Base-by-base conservation (phyloP, 2,113 vertebrate species). In the Lasiurus cinereus region DNA sequence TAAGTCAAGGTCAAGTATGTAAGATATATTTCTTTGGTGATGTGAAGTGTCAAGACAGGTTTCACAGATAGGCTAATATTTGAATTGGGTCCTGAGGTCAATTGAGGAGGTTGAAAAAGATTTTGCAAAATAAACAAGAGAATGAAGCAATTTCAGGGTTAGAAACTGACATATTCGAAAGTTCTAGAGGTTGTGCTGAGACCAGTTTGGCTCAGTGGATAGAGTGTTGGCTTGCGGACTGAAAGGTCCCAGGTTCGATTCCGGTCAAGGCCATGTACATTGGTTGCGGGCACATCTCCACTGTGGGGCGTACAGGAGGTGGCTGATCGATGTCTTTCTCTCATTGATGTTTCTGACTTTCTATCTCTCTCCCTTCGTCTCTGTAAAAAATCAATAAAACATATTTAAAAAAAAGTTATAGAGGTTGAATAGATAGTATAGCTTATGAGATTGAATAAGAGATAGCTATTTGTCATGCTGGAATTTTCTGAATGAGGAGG, bases 51-150 rank as follows among this genome's bases (percentile, higher is more conserved):
- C 56, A 62, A 73, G 29, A 11, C 11, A 74, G 76, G 29, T 18
- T 77, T 88, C 31, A 12, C 54, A 48, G 86, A 78, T 0, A 54
- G 0, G 33, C 50, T 52, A 43, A n/a, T n/a, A 39, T 90, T 50
- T 90, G 33, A 93, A 84, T 22, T 66, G 18, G 21, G 13, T 70
- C 36, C 52, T 48, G 39, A 62, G 59, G 43, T 82, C 54, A 82
- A 62, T 80, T 80, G 16, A 83, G 39, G 74, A 73, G 18, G 52
- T 36, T 48, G 19, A 74, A 33, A 76, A 84, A 67, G 1, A 46
- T 79, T 95, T 94, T 90, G 5, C 27, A n/a, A 90, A 85, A 66
- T 82, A 50, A 83, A 64, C 27, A 95, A 69, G 14, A 4, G 4
- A 24, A 48, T 62, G 46, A 87, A 52, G 7, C 22, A 36, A 62